phyloP scores from a whole-genome alignment of 2,113 vertebrate genomes.

The Hippotragus niger region DNA sequence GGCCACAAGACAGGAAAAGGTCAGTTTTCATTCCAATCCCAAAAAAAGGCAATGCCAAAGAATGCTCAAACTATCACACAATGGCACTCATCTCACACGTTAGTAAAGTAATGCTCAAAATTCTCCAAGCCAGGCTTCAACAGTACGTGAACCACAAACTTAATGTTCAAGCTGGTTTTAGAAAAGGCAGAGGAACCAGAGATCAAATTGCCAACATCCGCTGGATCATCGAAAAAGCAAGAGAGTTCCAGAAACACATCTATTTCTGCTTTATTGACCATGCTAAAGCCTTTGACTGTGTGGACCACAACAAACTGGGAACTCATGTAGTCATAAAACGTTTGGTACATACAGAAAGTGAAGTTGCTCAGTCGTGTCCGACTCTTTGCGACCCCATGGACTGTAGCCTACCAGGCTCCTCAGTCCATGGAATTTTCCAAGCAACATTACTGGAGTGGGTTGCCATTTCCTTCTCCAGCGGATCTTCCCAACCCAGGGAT shows the following conservation, averaged over 20 bases:
- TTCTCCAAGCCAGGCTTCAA: background rate
- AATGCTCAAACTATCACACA: background rate
- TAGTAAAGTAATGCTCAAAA: background rate
- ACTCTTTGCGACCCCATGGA: too few species aligned
- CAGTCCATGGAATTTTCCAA: too few species aligned
- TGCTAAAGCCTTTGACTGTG: background rate
- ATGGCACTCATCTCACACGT: background rate
- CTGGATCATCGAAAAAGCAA: background rate
- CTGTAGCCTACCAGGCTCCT: too few species aligned
- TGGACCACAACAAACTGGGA: background rate
- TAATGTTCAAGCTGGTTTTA: background rate
- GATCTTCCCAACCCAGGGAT: too few species aligned
- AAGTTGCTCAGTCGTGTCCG: too few species aligned
- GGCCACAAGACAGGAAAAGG: background rate
- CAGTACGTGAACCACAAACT: background rate
- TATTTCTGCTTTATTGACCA: background rate
- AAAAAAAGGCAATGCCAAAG: background rate
- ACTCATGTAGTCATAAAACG: background rate
- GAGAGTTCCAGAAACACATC: background rate
- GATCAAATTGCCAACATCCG: background rate
- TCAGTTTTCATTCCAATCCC: background rate
- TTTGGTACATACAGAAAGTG: background rate
- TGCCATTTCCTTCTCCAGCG: too few species aligned
- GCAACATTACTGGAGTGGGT: too few species aligned
- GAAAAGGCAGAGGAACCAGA: background rate